These are phyloP conservation scores for Aspidapion aeneum DNA, from an alignment of 2,888 invertebrate species.

Conservation along the genomic window DNA sequence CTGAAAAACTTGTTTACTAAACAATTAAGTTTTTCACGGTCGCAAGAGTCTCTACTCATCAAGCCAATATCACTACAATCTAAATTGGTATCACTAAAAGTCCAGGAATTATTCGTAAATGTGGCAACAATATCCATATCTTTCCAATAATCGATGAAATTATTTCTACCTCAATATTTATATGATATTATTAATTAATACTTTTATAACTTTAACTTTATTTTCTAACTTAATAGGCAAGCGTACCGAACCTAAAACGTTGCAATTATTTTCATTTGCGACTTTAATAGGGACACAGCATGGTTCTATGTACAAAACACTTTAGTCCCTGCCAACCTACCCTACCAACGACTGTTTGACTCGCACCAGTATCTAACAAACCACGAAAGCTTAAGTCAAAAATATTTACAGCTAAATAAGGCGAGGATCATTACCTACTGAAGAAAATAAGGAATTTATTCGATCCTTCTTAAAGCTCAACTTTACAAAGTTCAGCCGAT, in stretches of 20 bases:
- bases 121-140: constrained; percentile 17
- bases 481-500: constrained; percentile 14
- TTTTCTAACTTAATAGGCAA: constrained; percentile 13
- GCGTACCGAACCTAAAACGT: constrained; percentile 12
- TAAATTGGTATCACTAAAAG: not conserved
- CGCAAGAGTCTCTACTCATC: not conserved
- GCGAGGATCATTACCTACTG: constrained; percentile 7
- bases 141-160: constrained; percentile 20
- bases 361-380: constrained; percentile 14
- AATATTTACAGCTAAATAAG: constrained; percentile 15
- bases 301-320: not conserved
- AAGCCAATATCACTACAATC: not conserved
- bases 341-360: constrained; percentile 9
- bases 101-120: not conserved
- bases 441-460: constrained; percentile 10
- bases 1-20: not conserved
- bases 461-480: not conserved
- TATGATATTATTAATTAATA: too few species aligned
- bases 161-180: constrained; percentile 14
- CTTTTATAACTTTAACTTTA: constrained; percentile 11
- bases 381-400: constrained; percentile 10
- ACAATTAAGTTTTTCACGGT: not conserved
- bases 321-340: constrained; percentile 12
- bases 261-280: constrained; percentile 14
- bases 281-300: constrained; percentile 1